Conservation (phyloP, 2,113 vertebrate species). For the Lepisosteus osseus region DNA sequence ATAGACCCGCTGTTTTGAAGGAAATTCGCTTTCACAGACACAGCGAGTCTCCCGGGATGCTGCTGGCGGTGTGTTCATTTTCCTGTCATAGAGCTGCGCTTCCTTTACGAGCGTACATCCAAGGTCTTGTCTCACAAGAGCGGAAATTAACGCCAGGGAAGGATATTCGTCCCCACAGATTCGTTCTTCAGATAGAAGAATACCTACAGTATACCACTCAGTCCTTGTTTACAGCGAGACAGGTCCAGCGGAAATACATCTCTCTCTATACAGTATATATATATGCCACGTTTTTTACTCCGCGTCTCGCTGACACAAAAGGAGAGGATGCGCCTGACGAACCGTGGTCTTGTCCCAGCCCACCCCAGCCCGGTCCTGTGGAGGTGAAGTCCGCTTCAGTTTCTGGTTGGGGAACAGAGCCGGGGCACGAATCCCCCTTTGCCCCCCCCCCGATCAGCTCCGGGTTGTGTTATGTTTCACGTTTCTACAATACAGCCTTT, state of each 20-base stretch:
- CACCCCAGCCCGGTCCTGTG: too few relatives aligned
- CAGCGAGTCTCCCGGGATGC: not conserved
- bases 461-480: not conserved
- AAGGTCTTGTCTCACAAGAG: not conserved
- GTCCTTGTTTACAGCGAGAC: not conserved
- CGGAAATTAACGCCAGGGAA: constrained; percentile 2
- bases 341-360: constrained; percentile 58
- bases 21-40: not conserved
- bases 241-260: too few relatives aligned
- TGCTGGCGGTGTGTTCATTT: not conserved
- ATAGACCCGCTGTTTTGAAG: too few relatives aligned
- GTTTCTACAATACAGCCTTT: not conserved
- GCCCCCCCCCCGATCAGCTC: not conserved
- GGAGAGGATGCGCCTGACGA: constrained; percentile 68
- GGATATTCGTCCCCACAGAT: constrained; percentile 3
- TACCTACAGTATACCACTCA: not conserved
- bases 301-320: constrained; percentile 37
- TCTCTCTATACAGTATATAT: too few relatives aligned
- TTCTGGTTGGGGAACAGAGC: not conserved
- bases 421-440: not conserved
- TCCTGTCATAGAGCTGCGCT: not conserved
- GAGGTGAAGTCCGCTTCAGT: too few relatives aligned
- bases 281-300: too few relatives aligned
- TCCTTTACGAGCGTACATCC: not conserved
- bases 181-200: not conserved